Conservation (phyloP, 2,888 invertebrate species). For the Lasioglossum vierecki region DNA sequence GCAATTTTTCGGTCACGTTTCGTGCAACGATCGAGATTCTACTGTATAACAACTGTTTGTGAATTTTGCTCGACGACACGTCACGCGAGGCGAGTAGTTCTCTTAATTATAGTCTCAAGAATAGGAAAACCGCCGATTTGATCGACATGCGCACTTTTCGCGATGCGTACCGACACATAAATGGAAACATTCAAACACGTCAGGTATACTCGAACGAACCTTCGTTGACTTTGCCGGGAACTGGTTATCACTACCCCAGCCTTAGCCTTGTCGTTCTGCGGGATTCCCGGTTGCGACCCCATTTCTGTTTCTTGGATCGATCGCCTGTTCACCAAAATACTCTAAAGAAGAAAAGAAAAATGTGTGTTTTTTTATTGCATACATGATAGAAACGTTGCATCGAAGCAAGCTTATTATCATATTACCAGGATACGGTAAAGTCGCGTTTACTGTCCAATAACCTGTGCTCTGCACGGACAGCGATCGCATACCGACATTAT, state of each 20-base stretch:
- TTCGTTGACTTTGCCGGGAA: conserved; percentile 93
- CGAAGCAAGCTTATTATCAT: too few relatives aligned
- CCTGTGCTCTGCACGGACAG: too few relatives aligned
- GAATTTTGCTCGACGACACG: conserved; percentile 1
- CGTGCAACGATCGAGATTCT: background rate
- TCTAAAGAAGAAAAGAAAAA: conserved; percentile 75
- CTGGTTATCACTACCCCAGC: conserved; percentile 97
- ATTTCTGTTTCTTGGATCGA: conserved; percentile 84
- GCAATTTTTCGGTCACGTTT: background rate
- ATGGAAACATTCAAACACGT: conserved; percentile 53
- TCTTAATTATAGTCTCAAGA: background rate
- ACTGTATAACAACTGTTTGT: background rate
- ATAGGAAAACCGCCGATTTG: conserved; percentile 26
- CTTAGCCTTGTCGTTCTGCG: conserved; percentile 84
- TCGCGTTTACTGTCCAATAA: too few relatives aligned
- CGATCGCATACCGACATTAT: too few relatives aligned
- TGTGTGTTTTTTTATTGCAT: background rate
- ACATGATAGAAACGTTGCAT: background rate
- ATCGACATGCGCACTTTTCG: conserved; percentile 48
- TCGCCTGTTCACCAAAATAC: conserved; percentile 84
- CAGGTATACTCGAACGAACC: conserved; percentile 85
- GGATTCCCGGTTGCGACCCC: conserved; percentile 69
- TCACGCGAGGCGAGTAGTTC: background rate
- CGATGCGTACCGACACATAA: conserved; percentile 39
- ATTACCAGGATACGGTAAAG: too few relatives aligned